phyloP scores from a whole-genome alignment of 1,140 invertebrate genomes.

The Ceratitis capitata region DNA sequence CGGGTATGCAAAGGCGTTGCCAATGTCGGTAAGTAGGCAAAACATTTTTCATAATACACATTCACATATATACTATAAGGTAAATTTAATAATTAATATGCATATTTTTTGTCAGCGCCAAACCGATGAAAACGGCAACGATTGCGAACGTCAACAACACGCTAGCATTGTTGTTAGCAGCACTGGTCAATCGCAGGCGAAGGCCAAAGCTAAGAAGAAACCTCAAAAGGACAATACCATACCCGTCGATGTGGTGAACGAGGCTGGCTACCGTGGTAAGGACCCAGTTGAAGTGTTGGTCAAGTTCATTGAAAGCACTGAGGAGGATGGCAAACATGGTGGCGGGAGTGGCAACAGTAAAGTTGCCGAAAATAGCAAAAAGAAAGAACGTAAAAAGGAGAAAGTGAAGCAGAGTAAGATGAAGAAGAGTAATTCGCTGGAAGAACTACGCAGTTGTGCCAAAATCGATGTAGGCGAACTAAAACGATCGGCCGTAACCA shows the following conservation, averaged over 20 bases:
- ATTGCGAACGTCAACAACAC: conserved; percentile 52
- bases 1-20: not conserved
- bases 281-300: conserved; percentile 68
- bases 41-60: too few species aligned
- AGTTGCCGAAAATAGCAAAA: conserved; percentile 44
- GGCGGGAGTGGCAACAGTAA: conserved; percentile 24
- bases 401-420: conserved; percentile 63
- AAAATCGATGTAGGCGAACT: conserved; percentile 62
- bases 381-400: conserved; percentile 55
- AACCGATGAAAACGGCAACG: conserved; percentile 68
- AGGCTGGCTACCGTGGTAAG: conserved; percentile 71
- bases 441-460: conserved; percentile 70
- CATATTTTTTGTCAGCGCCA: conserved; percentile 58
- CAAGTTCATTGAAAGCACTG: conserved; percentile 65
- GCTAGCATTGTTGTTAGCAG: conserved; percentile 17
- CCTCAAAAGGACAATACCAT: conserved; percentile 68
- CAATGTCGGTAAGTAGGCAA: conserved; percentile 23
- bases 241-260: conserved; percentile 68
- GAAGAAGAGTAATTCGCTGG: conserved; percentile 74
- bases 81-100: not conserved
- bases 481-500: conserved; percentile 61
- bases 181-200: conserved; percentile 44
- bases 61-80: too few species aligned
- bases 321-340: conserved; percentile 41
- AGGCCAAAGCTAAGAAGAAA: conserved; percentile 55